Evolutionary conservation across 2,113 vertebrate genomes (phyloP).

Genomic region (Cyphomyrus plagiostoma): DNA sequence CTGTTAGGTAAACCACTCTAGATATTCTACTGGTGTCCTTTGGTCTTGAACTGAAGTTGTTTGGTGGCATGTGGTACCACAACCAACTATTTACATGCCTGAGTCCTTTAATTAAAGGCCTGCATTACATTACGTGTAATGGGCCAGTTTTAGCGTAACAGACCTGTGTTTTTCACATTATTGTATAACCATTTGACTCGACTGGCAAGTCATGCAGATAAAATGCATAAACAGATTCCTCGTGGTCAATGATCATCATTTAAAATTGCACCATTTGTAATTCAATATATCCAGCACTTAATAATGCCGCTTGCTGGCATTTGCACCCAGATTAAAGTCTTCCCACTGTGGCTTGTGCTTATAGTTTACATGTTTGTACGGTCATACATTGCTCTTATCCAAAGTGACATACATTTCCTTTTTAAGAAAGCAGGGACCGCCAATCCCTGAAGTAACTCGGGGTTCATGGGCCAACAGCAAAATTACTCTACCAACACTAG

Average conservation of each 20-base stretch:
- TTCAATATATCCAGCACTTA: slow-evolving; percentile 20
- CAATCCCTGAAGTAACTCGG: background rate
- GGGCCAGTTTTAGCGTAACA: background rate
- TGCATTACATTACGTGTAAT: slow-evolving; percentile 31
- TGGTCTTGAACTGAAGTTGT: background rate
- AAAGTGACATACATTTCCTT: background rate
- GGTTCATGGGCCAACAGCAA: background rate
- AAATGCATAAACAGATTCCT: slow-evolving; percentile 1
- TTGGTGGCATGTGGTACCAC: background rate
- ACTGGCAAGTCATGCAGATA: background rate
- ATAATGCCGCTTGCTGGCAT: slow-evolving; percentile 45
- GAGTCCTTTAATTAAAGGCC: background rate
- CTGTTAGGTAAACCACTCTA: background rate
- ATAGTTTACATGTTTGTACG: background rate
- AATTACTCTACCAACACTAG: background rate
- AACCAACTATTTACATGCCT: background rate
- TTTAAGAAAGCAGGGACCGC: background rate
- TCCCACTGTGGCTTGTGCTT: slow-evolving; percentile 23
- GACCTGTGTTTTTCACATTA: background rate
- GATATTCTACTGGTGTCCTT: background rate
- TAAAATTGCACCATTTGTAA: slow-evolving; percentile 8
- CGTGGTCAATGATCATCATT: slow-evolving; percentile 11
- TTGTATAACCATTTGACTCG: background rate
- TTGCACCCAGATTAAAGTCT: slow-evolving; percentile 24
- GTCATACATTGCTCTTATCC: background rate